phyloP scores from a whole-genome alignment of 2,888 invertebrate species.

The Caenorhabditis becei region DNA sequence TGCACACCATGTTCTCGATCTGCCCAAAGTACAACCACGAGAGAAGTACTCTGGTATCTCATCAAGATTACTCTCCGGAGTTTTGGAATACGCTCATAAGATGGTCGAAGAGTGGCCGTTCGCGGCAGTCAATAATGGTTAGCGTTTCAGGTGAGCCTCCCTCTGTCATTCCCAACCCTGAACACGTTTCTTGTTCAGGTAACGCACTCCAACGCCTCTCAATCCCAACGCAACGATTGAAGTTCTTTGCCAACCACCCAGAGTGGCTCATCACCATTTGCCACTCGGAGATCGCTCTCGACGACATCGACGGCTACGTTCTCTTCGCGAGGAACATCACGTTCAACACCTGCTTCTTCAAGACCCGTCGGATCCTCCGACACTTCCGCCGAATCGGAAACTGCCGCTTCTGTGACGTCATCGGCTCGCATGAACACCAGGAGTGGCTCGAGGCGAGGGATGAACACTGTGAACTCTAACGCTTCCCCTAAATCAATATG shows the following conservation, averaged over 20 bases:
- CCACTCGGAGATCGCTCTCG: not conserved
- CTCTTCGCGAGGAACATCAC: not conserved
- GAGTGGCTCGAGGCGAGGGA: not conserved
- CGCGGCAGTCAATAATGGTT: not conserved
- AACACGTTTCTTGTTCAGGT: not conserved
- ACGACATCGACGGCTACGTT: not conserved
- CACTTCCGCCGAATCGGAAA: not conserved
- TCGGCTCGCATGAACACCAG: not conserved
- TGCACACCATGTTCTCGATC: not conserved
- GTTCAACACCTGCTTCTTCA: constrained; percentile 4
- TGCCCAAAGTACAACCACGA: not conserved
- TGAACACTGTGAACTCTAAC: not conserved
- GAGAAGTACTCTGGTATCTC: not conserved
- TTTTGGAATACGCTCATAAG: not conserved
- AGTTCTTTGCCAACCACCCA: not conserved
- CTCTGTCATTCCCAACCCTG: too few species aligned
- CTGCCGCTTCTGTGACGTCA: constrained; percentile 4
- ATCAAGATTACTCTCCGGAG: not conserved
- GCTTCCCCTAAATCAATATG: not conserved
- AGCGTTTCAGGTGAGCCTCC: not conserved
- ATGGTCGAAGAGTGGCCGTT: not conserved
- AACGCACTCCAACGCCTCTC: not conserved
- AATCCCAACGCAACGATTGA: not conserved
- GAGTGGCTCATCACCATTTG: constrained; percentile 1
- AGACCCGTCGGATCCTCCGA: not conserved